A percentile compares a stretch with the other conserved stretches of the same genome.
Conservation (phyloP, 2,113 vertebrate species). For the Channa argus region DNA sequence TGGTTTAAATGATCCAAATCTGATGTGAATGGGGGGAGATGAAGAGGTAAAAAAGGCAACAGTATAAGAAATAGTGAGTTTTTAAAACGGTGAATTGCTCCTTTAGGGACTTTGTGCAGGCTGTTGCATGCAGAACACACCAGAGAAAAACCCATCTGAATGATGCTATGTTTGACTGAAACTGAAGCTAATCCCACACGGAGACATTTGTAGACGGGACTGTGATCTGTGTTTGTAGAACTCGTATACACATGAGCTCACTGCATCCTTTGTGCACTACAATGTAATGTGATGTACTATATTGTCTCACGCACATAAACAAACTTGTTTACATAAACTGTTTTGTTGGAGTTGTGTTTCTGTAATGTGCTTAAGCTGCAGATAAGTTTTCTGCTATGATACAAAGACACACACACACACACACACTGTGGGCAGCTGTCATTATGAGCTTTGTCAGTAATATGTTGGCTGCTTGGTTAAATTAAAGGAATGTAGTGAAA, state of each 20-base stretch:
- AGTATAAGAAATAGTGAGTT: too few species aligned
- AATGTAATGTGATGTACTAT: conserved; percentile 15
- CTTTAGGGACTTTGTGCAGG: neutral
- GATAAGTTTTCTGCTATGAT: conserved; percentile 6
- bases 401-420: conserved; percentile 26
- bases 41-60: too few species aligned
- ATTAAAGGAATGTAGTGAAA: conserved; percentile 78
- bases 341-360: conserved; percentile 17
- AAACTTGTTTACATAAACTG: conserved; percentile 51
- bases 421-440: conserved; percentile 57
- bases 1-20: too few species aligned
- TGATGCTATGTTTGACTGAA: neutral
- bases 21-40: too few species aligned
- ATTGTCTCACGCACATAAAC: conserved; percentile 40
- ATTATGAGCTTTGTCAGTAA: conserved; percentile 65
- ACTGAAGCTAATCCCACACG: conserved; percentile 9
- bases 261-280: neutral
- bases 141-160: too few species aligned
- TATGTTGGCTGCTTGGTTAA: conserved; percentile 66
- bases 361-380: conserved; percentile 11
- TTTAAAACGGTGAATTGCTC: too few species aligned
- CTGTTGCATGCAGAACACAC: neutral
- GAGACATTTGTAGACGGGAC: conserved; percentile 19
- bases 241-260: conserved; percentile 50
- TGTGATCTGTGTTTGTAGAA: conserved; percentile 51